phyloP scores from a whole-genome alignment of 2,888 invertebrate genomes.

The Dryococelus australis region DNA sequence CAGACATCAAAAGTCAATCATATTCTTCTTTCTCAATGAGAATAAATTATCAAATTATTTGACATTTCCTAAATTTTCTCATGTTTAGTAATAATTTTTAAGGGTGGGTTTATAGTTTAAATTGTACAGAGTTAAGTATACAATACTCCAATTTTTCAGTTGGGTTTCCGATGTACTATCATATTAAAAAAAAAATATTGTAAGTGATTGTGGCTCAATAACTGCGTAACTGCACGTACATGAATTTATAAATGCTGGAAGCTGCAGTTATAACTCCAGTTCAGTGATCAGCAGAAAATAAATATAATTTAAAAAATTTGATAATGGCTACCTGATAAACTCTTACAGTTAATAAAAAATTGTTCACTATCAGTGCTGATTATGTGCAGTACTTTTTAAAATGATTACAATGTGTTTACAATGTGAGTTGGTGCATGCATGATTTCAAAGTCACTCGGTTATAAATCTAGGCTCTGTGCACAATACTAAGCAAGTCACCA shows the following conservation, averaged over 20 bases:
- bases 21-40: too few species aligned
- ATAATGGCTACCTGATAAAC: background rate
- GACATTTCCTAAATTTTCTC: background rate
- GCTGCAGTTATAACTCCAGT: background rate
- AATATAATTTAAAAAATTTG: background rate
- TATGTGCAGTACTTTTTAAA: background rate
- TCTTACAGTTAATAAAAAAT: background rate
- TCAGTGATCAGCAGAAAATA: background rate
- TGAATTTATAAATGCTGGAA: background rate
- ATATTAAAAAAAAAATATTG: background rate
- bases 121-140: background rate
- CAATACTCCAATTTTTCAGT: background rate
- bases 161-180: background rate
- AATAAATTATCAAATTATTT: background rate
- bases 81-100: background rate
- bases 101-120: background rate
- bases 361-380: constrained; percentile 2
- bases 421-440: background rate
- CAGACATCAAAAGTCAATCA: too few species aligned
- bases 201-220: background rate
- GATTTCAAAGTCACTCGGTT: background rate
- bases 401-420: background rate
- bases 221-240: background rate
- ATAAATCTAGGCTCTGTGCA: constrained; percentile 16
- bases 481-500: background rate